phyloP scores from a whole-genome alignment of 2,797 vertebrate genomes.

The Cryptoblepharus egeriae region DNA sequence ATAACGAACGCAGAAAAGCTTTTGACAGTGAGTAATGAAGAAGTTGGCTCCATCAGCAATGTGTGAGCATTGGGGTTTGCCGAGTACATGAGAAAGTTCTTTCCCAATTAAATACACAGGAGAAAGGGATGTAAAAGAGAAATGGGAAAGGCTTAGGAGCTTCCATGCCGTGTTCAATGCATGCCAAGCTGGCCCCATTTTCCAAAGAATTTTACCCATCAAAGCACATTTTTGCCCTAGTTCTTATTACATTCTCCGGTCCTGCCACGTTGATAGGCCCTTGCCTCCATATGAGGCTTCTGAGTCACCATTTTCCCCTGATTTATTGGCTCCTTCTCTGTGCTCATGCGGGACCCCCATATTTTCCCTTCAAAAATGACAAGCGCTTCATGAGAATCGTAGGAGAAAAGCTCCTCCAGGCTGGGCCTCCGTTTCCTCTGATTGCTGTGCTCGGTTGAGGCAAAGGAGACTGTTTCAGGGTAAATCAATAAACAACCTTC shows the following conservation, averaged over 20 bases:
- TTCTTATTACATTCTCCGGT: constrained; percentile 57
- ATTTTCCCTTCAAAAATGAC: constrained; percentile 66
- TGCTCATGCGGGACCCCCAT: constrained; percentile 42
- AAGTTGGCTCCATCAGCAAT: background rate
- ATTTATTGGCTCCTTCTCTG: constrained; percentile 17
- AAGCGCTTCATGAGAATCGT: constrained; percentile 53
- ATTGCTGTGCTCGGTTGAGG: constrained; percentile 48
- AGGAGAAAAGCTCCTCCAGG: constrained; percentile 51
- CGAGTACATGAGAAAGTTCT: too few species aligned
- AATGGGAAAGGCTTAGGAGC: background rate
- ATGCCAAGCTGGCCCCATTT: constrained; percentile 23
- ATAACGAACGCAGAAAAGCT: too few species aligned
- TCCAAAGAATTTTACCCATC: constrained; percentile 21
- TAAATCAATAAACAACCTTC: constrained; percentile 58
- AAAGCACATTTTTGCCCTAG: constrained; percentile 24
- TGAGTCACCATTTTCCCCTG: constrained; percentile 30
- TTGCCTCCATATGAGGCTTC: constrained; percentile 9
- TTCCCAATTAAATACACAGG: background rate
- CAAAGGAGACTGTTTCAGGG: constrained; percentile 52
- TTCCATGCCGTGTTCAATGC: background rate
- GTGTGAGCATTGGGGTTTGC: too few species aligned
- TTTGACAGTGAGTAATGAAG: too few species aligned
- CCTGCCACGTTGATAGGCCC: background rate
- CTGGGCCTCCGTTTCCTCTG: constrained; percentile 58
- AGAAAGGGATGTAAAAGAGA: background rate